Percentiles rank a stretch among this genome's conserved stretches.
These are phyloP conservation scores for Hydrotaea diabolus DNA, from an alignment of 2,888 invertebrate genomes.

Conservation along the genomic window DNA sequence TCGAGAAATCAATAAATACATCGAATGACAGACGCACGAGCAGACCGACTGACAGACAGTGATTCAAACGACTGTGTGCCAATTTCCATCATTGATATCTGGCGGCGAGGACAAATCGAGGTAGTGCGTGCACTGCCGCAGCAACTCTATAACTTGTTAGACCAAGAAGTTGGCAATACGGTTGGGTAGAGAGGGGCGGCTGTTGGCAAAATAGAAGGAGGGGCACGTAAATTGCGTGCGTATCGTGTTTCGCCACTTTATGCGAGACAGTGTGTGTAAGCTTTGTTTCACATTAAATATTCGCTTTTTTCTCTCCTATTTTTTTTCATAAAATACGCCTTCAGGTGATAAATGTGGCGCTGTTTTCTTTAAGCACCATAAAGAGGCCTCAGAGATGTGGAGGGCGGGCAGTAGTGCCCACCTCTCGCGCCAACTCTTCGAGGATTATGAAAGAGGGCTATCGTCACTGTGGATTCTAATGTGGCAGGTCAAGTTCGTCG, in stretches of 20 bases:
- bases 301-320: conserved; percentile 4
- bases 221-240: conserved; percentile 43
- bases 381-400: no score
- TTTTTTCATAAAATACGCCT: conserved; percentile 23
- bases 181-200: neutral
- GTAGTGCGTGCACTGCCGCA: conserved; percentile 4
- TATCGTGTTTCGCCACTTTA: conserved; percentile 4
- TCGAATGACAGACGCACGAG: neutral
- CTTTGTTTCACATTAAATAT: neutral
- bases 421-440: no score
- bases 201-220: neutral
- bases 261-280: neutral
- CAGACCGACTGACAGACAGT: neutral
- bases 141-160: neutral
- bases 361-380: neutral
- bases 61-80: neutral
- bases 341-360: conserved; percentile 52
- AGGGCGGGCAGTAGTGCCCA: no score
- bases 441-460: neutral
- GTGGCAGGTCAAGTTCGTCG: conserved; percentile 64
- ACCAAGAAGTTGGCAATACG: neutral
- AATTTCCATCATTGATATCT: conserved; percentile 48
- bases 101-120: conserved; percentile 17
- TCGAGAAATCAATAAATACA: conserved; percentile 35
- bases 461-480: neutral